A percentile compares a stretch with the other conserved stretches of the same genome.
These are phyloP conservation scores for Pachypsylla venusta DNA, from an alignment of 1,140 invertebrate species.

Conservation along the genomic window DNA sequence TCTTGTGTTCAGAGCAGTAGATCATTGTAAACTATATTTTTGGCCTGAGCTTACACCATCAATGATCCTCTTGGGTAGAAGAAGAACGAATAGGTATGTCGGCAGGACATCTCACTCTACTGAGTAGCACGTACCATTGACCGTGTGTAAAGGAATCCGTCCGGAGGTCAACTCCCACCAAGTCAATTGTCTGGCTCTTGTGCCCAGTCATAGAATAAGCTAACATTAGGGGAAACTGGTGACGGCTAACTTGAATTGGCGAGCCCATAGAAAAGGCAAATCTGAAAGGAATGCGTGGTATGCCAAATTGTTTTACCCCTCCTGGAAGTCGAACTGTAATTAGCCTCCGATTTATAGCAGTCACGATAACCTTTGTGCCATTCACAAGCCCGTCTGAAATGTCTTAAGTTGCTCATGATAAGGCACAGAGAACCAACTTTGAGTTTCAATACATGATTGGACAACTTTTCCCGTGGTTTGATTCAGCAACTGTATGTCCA, in stretches of 20 bases:
- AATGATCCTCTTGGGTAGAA: background rate
- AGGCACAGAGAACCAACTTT: background rate
- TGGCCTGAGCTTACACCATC: background rate
- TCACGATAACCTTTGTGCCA: background rate
- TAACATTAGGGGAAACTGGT: conserved; percentile 26
- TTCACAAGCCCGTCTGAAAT: background rate
- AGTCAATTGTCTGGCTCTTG: conserved; percentile 27
- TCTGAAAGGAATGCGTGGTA: background rate
- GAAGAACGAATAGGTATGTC: background rate
- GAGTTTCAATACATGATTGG: background rate
- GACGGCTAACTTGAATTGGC: background rate
- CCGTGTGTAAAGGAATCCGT: conserved; percentile 27
- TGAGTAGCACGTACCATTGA: conserved; percentile 28
- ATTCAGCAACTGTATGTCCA: background rate
- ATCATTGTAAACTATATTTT: background rate
- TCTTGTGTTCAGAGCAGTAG: too few relatives aligned
- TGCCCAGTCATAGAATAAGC: conserved; percentile 34
- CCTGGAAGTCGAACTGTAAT: background rate
- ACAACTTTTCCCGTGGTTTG: background rate
- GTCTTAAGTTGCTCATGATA: background rate
- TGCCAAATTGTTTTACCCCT: background rate
- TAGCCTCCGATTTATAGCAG: background rate
- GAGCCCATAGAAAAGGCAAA: background rate
- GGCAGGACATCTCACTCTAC: background rate
- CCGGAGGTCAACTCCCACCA: conserved; percentile 20